Base-by-base conservation (phyloP, 2,888 invertebrate genomes). In the Mayetiola destructor region DNA sequence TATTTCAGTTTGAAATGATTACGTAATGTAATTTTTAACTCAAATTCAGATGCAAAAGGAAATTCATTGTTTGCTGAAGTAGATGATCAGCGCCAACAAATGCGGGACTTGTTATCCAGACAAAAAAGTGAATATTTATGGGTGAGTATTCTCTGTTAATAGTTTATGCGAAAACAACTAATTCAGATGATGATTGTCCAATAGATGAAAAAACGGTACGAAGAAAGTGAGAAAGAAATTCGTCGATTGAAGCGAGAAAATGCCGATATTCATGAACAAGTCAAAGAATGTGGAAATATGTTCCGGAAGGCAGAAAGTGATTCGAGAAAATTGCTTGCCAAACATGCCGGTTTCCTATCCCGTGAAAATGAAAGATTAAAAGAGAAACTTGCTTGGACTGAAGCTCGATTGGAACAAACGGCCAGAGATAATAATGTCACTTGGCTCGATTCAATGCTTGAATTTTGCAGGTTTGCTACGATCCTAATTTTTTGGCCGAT, bases 11-110 rank as follows among this genome's bases (percentile, higher is more conserved):
- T 27, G 16, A 39, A n/a, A n/a, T n/a, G n/a, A n/a, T n/a, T n/a
- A 39, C 39, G 36, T 18, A 32, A 53, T 32, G 27, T 12, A 16
- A 32, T 53, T n/a, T 55, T 32, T 16, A 36, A 39, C 32, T 32
- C 57, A 37, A 8, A 54, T 10, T 57, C 59, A 80, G 80, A 79
- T 66, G 75, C 75, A 16, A 80, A 80, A 66, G 80, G 80, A 1
- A 80, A 80, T 63, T 80, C 80, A 0, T 68, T 80, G 62, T 80
- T 80, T 69, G 80, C 80, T 58, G 80, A 80, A 66, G 80, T 80
- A 1, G 80, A 80, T 62, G 80, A 80, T 64, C 80, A 80, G 62
- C 74, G 80, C 23, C 80, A 80, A 63, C 78, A 75, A 61, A 80
- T 80, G 80, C 77, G 76, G 12, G 76, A 78, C 59, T 70, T 76